Evolutionary conservation across 2,888 invertebrate genomes (phyloP), one percentile per base, ranked within the genome.

Genomic region (Apotomis turbidana): DNA sequence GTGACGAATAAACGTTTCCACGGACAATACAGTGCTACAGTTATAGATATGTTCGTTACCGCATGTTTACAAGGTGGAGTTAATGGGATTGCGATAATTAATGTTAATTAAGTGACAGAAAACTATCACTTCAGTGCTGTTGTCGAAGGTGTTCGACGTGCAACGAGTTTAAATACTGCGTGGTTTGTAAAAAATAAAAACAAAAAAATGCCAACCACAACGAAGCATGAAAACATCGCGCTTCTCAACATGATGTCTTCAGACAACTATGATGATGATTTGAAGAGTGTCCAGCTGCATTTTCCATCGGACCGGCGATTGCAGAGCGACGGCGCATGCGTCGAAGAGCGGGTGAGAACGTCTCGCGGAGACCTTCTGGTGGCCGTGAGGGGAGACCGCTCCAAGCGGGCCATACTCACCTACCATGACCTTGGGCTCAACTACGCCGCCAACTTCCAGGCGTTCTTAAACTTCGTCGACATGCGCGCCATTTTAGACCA

Each of bases 351-450:
- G 85, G 97, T 99, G 80, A 97, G 97, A 88, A 99, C 98, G 68
- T 97, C 97, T 85, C 96, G 96, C 88, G 99, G 99, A 76, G 96
- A 96, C 81, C 93, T 99, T 81, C 95, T 98, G 83, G 98, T 99
- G 73, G 98, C 98, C 74, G 96, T 99, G 80, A 98, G 98, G 89
- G 99, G 99, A 76, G 97, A 98, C 90, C 95, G 97, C 80, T 95
- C 95, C 81, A 98, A 98, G 91, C 97, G 97, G 77, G 98, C 99
- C 80, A 98, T 99, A 83, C 82, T 99, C 84, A 99, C 99, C 78
- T 99, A 98, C 93, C 99, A 99, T 93, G 99, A 99, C 95, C 95
- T 99, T 90, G 99, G 99, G 83, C 96, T 99, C 81, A 99, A 99
- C 92, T 98, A 97, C 94, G 96, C 97, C 80, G 97, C 98, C 80